A percentile compares a stretch with the other conserved stretches of the same genome.
Conservation (phyloP, 2,888 invertebrate genomes). For the Tetragonisca angustula region DNA sequence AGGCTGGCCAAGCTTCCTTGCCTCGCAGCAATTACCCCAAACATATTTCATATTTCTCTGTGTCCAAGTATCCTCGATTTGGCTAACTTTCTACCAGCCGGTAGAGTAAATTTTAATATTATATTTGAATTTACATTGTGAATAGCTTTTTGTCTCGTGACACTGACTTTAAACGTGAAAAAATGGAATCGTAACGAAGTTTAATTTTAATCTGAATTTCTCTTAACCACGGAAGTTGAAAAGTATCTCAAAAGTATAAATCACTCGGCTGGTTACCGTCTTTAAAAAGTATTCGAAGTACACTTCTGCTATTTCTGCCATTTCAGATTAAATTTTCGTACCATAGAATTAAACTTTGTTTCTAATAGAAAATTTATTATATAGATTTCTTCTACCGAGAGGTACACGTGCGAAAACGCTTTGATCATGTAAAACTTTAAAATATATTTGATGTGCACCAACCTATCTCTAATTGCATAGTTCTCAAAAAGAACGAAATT, state of each 20-base stretch:
- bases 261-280: background rate
- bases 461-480: too few relatives aligned
- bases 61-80: slow-evolving; percentile 8
- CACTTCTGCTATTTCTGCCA: background rate
- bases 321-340: background rate
- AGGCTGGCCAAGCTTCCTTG: slow-evolving; percentile 23
- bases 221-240: background rate
- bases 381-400: background rate
- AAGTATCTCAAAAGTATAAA: background rate
- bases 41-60: slow-evolving; percentile 22
- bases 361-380: background rate
- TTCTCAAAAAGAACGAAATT: too few relatives aligned
- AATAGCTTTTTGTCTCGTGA: too few relatives aligned
- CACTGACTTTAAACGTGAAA: background rate
- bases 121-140: background rate
- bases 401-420: too few relatives aligned
- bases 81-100: background rate
- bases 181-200: background rate
- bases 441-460: too few relatives aligned
- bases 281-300: background rate
- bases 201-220: background rate
- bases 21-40: slow-evolving; percentile 26
- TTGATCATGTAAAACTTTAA: too few relatives aligned
- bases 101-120: background rate
- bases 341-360: background rate